Evolutionary conservation across 30 jellyfish, hydroid and myxozoan species (phyloP).

Genomic region (Hydra vulgaris): DNA sequence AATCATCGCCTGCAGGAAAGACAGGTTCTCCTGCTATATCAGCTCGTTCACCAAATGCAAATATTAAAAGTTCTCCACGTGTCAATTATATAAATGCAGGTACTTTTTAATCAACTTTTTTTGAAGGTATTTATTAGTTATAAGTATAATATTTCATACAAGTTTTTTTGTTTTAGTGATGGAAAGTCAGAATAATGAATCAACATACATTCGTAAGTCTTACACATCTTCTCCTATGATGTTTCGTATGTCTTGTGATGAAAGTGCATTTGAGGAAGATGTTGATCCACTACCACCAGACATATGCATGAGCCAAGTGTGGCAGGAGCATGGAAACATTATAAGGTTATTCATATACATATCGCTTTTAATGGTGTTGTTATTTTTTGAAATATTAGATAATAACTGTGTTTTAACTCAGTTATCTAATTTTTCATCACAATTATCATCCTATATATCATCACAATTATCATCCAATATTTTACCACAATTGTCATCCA

Average conservation of each 20-base stretch:
- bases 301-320: conserved; percentile 52
- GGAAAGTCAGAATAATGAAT: not conserved
- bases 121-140: too few species aligned
- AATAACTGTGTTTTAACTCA: not conserved
- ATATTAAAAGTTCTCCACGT: not conserved
- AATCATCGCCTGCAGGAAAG: conserved; percentile 10
- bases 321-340: conserved; percentile 73
- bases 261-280: conserved; percentile 52
- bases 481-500: too few species aligned
- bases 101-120: not conserved
- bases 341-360: too few species aligned
- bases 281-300: conserved; percentile 97
- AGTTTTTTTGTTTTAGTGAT: not conserved
- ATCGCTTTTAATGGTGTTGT: too few species aligned
- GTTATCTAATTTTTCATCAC: too few species aligned
- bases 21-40: conserved; percentile 13
- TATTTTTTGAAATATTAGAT: not conserved
- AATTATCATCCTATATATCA: too few species aligned
- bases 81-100: not conserved
- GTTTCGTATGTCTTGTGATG: conserved; percentile 70
- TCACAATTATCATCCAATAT: too few species aligned
- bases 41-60: not conserved
- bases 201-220: conserved; percentile 11
- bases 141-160: too few species aligned
- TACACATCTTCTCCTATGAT: conserved; percentile 43